Conservation (phyloP, 2,113 vertebrate species). For the Saguinus midas region DNA sequence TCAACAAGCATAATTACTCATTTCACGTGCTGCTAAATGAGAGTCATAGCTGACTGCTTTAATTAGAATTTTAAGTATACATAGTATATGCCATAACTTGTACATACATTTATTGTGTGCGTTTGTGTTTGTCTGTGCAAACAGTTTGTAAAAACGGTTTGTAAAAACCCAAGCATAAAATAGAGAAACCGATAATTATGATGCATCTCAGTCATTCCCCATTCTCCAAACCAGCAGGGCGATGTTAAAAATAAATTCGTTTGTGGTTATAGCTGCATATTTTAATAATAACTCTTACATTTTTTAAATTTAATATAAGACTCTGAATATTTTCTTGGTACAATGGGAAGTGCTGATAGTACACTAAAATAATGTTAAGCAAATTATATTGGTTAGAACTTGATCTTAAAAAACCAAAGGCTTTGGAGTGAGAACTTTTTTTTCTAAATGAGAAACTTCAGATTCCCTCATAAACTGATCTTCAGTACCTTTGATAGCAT, state of each 20-base stretch:
- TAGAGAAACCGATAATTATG: background rate
- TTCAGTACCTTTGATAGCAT: background rate
- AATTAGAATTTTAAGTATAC: slow-evolving; percentile 59
- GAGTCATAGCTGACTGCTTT: slow-evolving; percentile 52
- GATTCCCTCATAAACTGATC: background rate
- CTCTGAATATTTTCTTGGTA: background rate
- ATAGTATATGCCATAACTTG: background rate
- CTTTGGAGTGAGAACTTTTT: slow-evolving; percentile 8
- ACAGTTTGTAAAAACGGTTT: background rate
- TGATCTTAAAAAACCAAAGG: background rate
- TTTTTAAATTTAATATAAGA: background rate
- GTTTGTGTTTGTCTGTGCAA: background rate
- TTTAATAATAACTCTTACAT: background rate
- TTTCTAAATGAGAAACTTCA: background rate
- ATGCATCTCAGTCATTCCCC: accelerated
- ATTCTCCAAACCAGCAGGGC: background rate
- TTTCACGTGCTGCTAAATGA: slow-evolving; percentile 1
- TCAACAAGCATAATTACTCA: slow-evolving; percentile 53
- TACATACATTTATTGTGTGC: background rate
- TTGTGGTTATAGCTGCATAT: background rate
- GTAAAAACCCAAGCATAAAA: background rate
- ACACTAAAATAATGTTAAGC: background rate
- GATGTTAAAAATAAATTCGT: background rate
- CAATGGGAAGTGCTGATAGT: background rate
- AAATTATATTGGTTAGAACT: background rate